Base-by-base conservation (phyloP, 2,888 invertebrate species). In the Euplexia lucipara region DNA sequence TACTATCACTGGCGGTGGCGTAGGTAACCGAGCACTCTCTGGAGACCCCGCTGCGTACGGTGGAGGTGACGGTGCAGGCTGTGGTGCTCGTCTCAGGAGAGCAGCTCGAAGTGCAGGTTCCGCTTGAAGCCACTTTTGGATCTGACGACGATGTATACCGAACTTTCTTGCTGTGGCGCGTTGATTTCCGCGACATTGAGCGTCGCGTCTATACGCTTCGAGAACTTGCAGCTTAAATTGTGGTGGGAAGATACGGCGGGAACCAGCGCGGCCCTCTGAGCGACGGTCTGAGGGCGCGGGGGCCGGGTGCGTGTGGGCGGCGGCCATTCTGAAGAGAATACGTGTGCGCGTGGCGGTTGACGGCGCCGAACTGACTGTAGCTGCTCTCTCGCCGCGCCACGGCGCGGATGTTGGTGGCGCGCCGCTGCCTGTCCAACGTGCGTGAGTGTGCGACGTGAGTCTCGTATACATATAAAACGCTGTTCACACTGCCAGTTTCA, bases 121-220 rank as follows among this genome's bases (percentile, higher is more conserved):
- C 85, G 97, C 98, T 92, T 98, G 98, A 78, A 98, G 94, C 98
- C 98, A 98, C 96, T 98, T 98, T 92, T 98, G 98, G 81, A 98
- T 98, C 92, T 98, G 98, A 66, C 98, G 96, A 64, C 98, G 96
- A 90, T 98, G 98, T 77, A 98, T 98, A 65, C 98, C 98, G 91
- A 98, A 98, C 92, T 98, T 98, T 86, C 98, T 96, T 69, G 98
- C 98, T 18, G 98, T 98, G 3, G 98, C 98, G 57, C 98, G 96
- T 90, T 98, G 98, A 91, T 98, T 98, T 54, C 98, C 98, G 85
- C 98, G 97, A 92, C 98, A 98, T 90, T 98, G 98, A 45, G 97
- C 96, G 89, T 98, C 98, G 83, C 97, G 96, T 78, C 98, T 96
- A 90, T 98, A 98, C 47, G 98, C 98, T 90, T 98, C 98, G 78